Percentiles rank a stretch among this genome's conserved stretches.
phyloP scores from a whole-genome alignment of 2,113 vertebrate species.

The Gambusia holbrooki region DNA sequence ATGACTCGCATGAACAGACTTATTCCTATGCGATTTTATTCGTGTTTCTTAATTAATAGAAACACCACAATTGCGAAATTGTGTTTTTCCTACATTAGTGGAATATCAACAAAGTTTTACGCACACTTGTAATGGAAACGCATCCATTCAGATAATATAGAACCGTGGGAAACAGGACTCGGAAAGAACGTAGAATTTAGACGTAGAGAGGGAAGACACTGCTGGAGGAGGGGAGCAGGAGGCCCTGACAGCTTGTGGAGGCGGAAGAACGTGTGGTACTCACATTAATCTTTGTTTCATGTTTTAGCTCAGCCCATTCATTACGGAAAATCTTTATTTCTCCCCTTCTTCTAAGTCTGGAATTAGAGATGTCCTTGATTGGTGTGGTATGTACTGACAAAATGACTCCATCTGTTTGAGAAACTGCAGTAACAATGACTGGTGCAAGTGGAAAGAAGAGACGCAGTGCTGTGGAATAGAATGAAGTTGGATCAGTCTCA shows the following conservation, averaged over 20 bases:
- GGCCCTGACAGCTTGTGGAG: background rate
- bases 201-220: background rate
- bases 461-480: background rate
- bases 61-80: too few relatives aligned
- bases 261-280: background rate
- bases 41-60: too few relatives aligned
- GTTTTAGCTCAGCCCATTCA: background rate
- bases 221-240: too few relatives aligned
- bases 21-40: too few relatives aligned
- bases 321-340: background rate
- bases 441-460: background rate
- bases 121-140: too few relatives aligned
- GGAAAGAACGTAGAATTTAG: background rate
- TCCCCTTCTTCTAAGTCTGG: too few relatives aligned
- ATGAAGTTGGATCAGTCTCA: background rate
- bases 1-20: too few relatives aligned
- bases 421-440: background rate
- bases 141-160: too few relatives aligned
- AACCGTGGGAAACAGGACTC: too few relatives aligned
- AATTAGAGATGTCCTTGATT: background rate
- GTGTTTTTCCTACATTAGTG: too few relatives aligned
- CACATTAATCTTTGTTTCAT: background rate
- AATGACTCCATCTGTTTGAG: background rate
- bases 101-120: too few relatives aligned
- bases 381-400: background rate